phyloP scores from a whole-genome alignment of 2,797 vertebrate genomes.

The Hippoglossus hippoglossus region DNA sequence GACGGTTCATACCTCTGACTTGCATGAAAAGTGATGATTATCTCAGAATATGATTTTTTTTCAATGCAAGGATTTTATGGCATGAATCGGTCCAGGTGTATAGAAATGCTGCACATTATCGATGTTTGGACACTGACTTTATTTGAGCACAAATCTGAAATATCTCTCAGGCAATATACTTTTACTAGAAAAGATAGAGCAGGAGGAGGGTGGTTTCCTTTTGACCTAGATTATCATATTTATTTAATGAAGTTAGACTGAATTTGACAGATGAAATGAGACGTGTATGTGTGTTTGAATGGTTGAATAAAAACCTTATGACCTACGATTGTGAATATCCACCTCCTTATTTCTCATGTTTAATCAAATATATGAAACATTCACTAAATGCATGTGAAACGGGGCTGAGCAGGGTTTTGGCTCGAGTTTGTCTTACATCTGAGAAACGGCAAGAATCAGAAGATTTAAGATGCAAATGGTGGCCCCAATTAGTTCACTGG shows the following conservation, averaged over 20 bases:
- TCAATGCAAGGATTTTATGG: constrained; percentile 38
- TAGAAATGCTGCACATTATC: constrained; percentile 65
- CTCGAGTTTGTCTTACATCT: too few species aligned
- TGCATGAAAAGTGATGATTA: constrained; percentile 46
- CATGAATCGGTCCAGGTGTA: constrained; percentile 31
- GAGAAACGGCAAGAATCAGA: too few species aligned
- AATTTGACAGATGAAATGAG: constrained; percentile 49
- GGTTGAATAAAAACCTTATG: constrained; percentile 65
- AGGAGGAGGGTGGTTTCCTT: constrained; percentile 42
- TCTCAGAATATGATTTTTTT: constrained; percentile 38
- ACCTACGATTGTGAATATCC: background rate
- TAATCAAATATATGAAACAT: background rate
- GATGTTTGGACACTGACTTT: constrained; percentile 55
- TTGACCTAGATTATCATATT: constrained; percentile 62
- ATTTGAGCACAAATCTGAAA: constrained; percentile 49
- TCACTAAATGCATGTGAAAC: too few species aligned
- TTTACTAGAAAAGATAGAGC: constrained; percentile 43
- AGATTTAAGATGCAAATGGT: too few species aligned
- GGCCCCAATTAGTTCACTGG: too few species aligned
- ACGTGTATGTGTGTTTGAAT: constrained; percentile 54
- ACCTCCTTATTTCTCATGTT: constrained; percentile 1
- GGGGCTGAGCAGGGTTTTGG: too few species aligned
- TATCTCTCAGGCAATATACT: constrained; percentile 68
- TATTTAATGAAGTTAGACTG: constrained; percentile 54
- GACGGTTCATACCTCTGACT: constrained; percentile 15